Conservation (phyloP, 2,113 vertebrate genomes). For the Procavia capensis region DNA sequence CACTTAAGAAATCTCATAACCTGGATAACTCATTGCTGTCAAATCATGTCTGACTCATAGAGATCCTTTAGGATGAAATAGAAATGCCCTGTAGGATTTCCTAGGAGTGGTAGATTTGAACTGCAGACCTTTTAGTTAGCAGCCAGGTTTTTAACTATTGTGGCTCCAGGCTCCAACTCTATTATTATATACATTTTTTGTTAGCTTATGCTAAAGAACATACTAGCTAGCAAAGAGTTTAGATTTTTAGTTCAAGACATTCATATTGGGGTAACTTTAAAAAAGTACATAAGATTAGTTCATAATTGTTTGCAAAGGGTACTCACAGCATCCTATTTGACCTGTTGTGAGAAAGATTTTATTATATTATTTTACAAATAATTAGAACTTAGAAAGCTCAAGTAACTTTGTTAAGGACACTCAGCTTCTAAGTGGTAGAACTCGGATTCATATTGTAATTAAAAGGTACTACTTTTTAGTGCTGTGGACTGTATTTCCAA, state of each 20-base stretch:
- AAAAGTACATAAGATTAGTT: constrained; percentile 1
- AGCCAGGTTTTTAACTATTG: too few relatives aligned
- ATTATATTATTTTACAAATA: background rate
- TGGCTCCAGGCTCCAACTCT: background rate
- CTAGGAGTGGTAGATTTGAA: too few relatives aligned
- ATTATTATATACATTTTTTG: background rate
- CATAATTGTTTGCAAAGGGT: background rate
- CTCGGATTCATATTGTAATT: constrained; percentile 12
- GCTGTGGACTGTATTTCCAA: background rate
- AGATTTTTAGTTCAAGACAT: background rate
- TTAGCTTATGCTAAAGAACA: background rate
- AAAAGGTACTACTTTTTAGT: constrained; percentile 1
- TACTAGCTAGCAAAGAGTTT: background rate
- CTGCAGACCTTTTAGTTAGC: too few relatives aligned
- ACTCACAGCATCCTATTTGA: constrained; percentile 35
- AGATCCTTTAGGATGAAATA: too few relatives aligned
- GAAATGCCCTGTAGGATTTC: too few relatives aligned
- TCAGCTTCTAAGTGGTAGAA: constrained; percentile 29
- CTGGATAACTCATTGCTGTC: background rate
- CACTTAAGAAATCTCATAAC: background rate
- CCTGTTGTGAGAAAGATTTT: background rate
- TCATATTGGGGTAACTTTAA: background rate
- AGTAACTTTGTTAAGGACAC: background rate
- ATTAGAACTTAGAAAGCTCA: constrained; percentile 29
- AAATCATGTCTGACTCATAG: too few relatives aligned